These are phyloP conservation scores for Cassiopea andromeda DNA, from an alignment of 30 jellyfish, hydroid and myxozoan species.

Conservation along the genomic window DNA sequence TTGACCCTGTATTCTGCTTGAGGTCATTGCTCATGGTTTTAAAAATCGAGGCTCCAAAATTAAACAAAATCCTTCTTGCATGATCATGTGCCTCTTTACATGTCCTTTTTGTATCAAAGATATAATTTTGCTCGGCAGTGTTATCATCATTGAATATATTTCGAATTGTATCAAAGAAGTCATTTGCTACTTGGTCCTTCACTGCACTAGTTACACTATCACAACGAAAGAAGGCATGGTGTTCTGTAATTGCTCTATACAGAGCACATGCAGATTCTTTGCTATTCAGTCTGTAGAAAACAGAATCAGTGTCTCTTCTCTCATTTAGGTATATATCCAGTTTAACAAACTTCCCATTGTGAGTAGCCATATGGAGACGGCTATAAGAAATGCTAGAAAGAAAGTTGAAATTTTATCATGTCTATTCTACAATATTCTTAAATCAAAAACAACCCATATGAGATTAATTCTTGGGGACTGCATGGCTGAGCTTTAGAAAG, in stretches of 20 bases:
- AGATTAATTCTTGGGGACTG: too few species aligned
- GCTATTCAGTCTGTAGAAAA: conserved; percentile 77
- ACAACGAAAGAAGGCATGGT: conserved; percentile 96
- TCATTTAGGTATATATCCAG: conserved; percentile 74
- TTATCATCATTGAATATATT: conserved; percentile 81
- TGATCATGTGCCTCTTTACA: conserved; percentile 97
- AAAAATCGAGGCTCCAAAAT: conserved; percentile 88
- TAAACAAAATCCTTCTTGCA: conserved; percentile 91
- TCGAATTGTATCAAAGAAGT: conserved; percentile 82
- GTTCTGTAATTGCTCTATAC: conserved; percentile 94
- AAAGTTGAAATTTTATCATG: not conserved
- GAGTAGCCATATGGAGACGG: conserved; percentile 94
- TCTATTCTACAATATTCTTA: too few species aligned
- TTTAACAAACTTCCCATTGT: conserved; percentile 87
- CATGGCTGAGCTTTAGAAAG: too few species aligned
- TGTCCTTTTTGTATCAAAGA: conserved; percentile 97
- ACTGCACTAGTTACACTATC: conserved; percentile 94
- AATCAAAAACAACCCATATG: too few species aligned
- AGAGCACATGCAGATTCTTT: conserved; percentile 97
- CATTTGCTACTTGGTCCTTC: conserved; percentile 94
- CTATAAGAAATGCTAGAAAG: conserved; percentile 85
- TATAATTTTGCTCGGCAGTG: conserved; percentile 85
- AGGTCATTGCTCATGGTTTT: conserved; percentile 37
- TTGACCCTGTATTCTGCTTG: not conserved
- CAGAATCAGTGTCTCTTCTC: conserved; percentile 74